phyloP scores from a whole-genome alignment of 2,113 vertebrate species.

The Crotophaga sulcirostris region DNA sequence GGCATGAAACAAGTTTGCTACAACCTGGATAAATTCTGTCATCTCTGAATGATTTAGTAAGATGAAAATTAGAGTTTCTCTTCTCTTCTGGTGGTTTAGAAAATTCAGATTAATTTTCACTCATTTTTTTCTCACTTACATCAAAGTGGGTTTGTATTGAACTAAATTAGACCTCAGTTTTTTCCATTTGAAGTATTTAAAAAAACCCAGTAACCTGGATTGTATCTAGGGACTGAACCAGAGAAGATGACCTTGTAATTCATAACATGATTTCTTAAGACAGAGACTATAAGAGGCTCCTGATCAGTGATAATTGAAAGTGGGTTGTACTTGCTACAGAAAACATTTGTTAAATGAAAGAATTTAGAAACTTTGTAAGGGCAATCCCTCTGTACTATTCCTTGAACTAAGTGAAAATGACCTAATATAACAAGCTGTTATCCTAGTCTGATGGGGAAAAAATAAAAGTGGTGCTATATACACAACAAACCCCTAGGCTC shows the following conservation, averaged over 20 bases:
- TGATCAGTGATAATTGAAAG: neutral
- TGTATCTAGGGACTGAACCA: neutral
- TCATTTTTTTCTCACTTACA: neutral
- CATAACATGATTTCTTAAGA: neutral
- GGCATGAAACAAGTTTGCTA: neutral
- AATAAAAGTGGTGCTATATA: neutral
- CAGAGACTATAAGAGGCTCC: neutral
- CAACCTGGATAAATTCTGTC: neutral
- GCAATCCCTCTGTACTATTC: neutral
- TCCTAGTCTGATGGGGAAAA: neutral
- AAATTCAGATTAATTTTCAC: neutral
- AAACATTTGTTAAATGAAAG: neutral
- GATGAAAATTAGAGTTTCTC: neutral
- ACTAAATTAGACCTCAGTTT: neutral
- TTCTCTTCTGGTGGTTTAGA: neutral
- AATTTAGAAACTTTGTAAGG: neutral
- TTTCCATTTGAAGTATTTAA: neutral
- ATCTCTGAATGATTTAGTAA: neutral
- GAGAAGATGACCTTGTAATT: neutral
- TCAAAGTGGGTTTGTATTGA: neutral
- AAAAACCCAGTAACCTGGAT: neutral
- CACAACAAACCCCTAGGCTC: neutral
- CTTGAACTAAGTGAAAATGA: neutral
- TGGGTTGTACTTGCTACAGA: neutral
- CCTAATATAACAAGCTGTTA: neutral